phyloP scores from a whole-genome alignment of 2,888 invertebrate genomes.

The Poecilobothrus nobilitatus region DNA sequence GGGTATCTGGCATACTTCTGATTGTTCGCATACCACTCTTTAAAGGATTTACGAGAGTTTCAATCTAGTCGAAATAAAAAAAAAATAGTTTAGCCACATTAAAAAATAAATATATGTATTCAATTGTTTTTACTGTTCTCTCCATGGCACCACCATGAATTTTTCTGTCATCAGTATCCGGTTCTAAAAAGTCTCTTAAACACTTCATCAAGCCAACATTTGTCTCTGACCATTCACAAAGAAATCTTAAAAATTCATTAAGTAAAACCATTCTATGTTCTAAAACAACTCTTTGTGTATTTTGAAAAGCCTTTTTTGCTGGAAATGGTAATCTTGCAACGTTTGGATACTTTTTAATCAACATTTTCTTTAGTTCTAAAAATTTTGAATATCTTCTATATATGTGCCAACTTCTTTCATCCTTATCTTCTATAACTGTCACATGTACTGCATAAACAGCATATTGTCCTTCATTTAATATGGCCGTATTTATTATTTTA shows the following conservation, averaged over 20 bases:
- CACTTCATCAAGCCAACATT: slow-evolving; percentile 45
- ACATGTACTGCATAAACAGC: slow-evolving; percentile 84
- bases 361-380: slow-evolving; percentile 73
- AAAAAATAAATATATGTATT: background rate
- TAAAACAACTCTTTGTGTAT: slow-evolving; percentile 73
- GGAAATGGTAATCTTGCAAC: slow-evolving; percentile 73
- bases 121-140: slow-evolving; percentile 44
- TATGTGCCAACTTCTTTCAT: slow-evolving; percentile 79
- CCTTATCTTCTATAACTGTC: slow-evolving; percentile 54
- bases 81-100: background rate
- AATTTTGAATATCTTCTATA: slow-evolving; percentile 91
- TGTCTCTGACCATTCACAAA: slow-evolving; percentile 54
- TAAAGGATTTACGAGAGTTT: slow-evolving; percentile 51
- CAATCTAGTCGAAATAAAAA: slow-evolving; percentile 34
- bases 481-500: slow-evolving; percentile 28
- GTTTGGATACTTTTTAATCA: slow-evolving; percentile 55
- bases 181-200: slow-evolving; percentile 59
- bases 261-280: slow-evolving; percentile 76
- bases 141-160: slow-evolving; percentile 52
- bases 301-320: slow-evolving; percentile 89
- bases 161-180: slow-evolving; percentile 60
- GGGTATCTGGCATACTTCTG: slow-evolving; percentile 67
- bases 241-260: slow-evolving; percentile 68
- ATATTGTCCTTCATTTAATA: slow-evolving; percentile 71
- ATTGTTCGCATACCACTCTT: slow-evolving; percentile 66